Conservation (phyloP, 2,797 vertebrate genomes). For the Podarcis lilfordi region DNA sequence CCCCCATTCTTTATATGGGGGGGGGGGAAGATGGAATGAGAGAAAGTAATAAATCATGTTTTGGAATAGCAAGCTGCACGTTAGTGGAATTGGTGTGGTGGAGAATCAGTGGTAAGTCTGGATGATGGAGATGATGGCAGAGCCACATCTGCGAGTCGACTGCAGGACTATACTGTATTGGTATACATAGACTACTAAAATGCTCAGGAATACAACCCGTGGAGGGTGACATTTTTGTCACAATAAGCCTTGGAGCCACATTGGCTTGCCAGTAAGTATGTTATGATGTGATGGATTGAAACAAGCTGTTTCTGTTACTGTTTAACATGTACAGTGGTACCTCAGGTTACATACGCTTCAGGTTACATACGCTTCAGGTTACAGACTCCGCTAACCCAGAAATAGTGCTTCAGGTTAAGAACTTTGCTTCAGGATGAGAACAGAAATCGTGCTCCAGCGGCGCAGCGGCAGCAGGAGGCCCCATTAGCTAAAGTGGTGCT, state of each 20-base stretch:
- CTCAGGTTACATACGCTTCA: no score
- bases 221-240: neutral
- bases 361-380: no score
- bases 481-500: no score
- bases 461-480: no score
- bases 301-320: neutral
- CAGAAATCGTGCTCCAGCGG: no score
- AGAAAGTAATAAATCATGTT: conserved; percentile 77
- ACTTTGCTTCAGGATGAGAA: no score
- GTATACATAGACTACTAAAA: conserved; percentile 22
- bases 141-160: conserved; percentile 30
- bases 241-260: neutral
- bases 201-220: neutral
- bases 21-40: conserved; percentile 66
- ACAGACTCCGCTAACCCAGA: no score
- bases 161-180: conserved; percentile 38
- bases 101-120: conserved; percentile 49
- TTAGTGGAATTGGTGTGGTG: conserved; percentile 69
- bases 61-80: conserved; percentile 75
- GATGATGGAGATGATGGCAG: conserved; percentile 37
- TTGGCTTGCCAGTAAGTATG: neutral
- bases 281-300: neutral
- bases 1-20: no score
- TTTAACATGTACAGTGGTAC: neutral
- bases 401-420: no score